phyloP scores from a whole-genome alignment of 2,113 vertebrate species.

The Apteryx mantelli region DNA sequence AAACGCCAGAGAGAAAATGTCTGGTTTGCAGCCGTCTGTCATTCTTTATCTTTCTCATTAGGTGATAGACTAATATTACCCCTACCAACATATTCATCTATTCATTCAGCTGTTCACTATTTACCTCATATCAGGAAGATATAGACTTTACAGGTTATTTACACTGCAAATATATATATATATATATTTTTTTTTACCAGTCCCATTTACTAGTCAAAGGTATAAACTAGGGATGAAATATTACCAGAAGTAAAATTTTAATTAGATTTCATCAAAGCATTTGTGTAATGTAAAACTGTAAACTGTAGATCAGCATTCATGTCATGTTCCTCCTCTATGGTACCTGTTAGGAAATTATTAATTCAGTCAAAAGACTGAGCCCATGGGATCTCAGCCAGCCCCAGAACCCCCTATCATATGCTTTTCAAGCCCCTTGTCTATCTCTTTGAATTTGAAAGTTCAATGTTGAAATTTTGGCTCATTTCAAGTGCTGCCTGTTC shows the following conservation, averaged over 20 bases:
- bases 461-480: neutral
- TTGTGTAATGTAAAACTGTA: neutral
- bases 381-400: neutral
- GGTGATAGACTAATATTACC: neutral
- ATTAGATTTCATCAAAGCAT: neutral
- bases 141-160: neutral
- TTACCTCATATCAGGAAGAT: neutral
- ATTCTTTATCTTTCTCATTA: neutral
- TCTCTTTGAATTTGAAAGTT: neutral
- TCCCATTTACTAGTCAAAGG: neutral
- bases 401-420: no score
- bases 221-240: neutral
- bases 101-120: neutral
- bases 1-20: neutral
- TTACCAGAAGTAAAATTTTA: neutral
- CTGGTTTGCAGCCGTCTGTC: neutral
- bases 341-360: neutral
- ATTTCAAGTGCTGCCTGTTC: neutral
- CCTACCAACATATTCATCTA: neutral
- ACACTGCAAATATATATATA: neutral
- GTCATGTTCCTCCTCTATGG: neutral
- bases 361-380: neutral
- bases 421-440: neutral
- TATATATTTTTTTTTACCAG: neutral
- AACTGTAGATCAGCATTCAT: neutral